Evolutionary conservation across 2,888 invertebrate species (phyloP).

Genomic region (Eristalis intricaria): DNA sequence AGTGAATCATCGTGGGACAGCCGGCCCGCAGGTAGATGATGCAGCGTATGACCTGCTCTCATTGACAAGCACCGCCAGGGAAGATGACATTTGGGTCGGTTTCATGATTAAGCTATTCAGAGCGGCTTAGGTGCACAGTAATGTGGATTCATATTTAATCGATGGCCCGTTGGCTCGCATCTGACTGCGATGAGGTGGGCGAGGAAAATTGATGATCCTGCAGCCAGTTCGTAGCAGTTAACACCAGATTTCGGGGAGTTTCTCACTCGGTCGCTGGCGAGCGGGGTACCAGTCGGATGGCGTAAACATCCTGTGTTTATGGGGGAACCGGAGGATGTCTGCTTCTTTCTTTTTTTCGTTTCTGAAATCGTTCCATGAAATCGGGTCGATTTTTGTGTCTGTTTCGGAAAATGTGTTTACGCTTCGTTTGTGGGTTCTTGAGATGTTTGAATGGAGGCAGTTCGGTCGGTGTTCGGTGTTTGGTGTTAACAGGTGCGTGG

Average conservation of each 20-base stretch:
- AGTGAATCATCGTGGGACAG: not conserved
- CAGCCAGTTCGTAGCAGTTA: constrained; percentile 43
- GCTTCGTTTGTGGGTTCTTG: constrained; percentile 11
- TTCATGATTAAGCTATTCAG: not conserved
- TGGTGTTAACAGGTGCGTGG: constrained; percentile 46
- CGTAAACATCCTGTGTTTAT: constrained; percentile 69
- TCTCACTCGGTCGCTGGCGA: not conserved
- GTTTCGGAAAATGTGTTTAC: constrained; percentile 42
- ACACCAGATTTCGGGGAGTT: constrained; percentile 45
- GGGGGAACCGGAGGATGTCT: constrained; percentile 56
- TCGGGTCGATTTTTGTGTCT: constrained; percentile 38
- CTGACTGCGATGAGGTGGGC: constrained; percentile 17
- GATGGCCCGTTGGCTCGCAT: constrained; percentile 13
- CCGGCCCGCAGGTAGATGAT: not conserved
- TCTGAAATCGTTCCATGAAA: constrained; percentile 33
- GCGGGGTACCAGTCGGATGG: constrained; percentile 7
- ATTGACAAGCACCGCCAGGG: not conserved
- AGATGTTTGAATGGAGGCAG: constrained; percentile 3
- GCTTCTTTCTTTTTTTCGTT: constrained; percentile 19
- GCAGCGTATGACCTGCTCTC: not conserved
- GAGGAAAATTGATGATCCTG: constrained; percentile 16
- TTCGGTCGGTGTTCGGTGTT: not conserved
- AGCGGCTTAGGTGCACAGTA: not conserved
- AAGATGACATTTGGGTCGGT: not conserved
- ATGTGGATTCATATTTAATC: constrained; percentile 12